These are phyloP conservation scores for Nebria salina DNA, from an alignment of 2,888 invertebrate species.

Conservation along the genomic window DNA sequence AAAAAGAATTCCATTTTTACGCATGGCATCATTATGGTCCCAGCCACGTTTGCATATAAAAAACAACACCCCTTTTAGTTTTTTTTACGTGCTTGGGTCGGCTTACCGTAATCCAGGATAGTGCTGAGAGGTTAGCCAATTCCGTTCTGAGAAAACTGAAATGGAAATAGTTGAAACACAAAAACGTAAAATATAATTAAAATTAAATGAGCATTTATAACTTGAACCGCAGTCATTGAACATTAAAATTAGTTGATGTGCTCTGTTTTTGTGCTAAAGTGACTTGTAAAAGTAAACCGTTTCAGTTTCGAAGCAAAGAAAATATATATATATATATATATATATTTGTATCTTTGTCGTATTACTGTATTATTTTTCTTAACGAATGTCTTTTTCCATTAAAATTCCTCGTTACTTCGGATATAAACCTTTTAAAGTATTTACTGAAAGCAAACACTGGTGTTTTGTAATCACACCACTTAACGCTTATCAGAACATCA, in stretches of 20 bases:
- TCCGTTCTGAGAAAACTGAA: too few species aligned
- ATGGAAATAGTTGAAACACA: background rate
- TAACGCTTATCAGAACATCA: slow-evolving; percentile 24
- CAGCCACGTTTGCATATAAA: too few species aligned
- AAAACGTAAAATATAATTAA: background rate
- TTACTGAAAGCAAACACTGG: slow-evolving; percentile 29
- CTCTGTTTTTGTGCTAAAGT: background rate
- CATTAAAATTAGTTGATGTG: background rate
- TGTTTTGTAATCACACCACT: slow-evolving; percentile 28
- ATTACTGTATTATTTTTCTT: slow-evolving; percentile 23
- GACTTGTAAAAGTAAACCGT: background rate
- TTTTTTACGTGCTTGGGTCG: too few species aligned
- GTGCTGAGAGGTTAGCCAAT: too few species aligned
- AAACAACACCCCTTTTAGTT: too few species aligned
- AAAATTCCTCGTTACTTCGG: slow-evolving; percentile 17
- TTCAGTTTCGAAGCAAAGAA: background rate
- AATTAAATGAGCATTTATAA: background rate
- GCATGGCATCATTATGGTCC: too few species aligned
- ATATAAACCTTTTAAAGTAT: slow-evolving; percentile 31
- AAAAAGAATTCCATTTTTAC: too few species aligned
- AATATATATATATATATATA: slow-evolving; percentile 23
- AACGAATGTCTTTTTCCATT: slow-evolving; percentile 17
- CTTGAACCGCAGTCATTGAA: background rate
- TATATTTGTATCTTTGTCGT: slow-evolving; percentile 12
- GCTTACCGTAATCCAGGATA: too few species aligned